Percentiles rank a stretch among this genome's conserved stretches.
Evolutionary conservation across 2,797 vertebrate genomes (phyloP).

Genomic region (Gymnopithys bicolor): DNA sequence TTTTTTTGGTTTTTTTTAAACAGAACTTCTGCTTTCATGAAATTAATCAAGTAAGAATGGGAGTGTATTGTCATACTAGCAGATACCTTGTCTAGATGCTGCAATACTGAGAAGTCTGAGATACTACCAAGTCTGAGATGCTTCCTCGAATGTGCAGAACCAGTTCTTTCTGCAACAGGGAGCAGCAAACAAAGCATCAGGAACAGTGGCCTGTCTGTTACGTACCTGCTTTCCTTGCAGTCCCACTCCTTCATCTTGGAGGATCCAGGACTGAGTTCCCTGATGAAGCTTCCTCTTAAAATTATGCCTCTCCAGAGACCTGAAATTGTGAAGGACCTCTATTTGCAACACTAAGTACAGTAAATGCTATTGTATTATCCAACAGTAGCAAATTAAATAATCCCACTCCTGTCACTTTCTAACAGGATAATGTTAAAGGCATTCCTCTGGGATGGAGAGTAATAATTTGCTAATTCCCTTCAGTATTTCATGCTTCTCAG

Average conservation of each 20-base stretch:
- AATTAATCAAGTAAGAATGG: not conserved
- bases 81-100: not conserved
- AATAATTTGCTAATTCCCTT: slow-evolving; percentile 43
- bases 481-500: slow-evolving; percentile 25
- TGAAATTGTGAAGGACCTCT: slow-evolving; percentile 6
- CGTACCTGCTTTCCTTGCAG: not conserved
- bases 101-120: no score
- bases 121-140: not conserved
- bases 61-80: not conserved
- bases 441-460: slow-evolving; percentile 39
- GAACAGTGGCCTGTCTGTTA: not conserved
- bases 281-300: slow-evolving; percentile 21
- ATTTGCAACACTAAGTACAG: slow-evolving; percentile 36
- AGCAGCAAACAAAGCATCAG: not conserved
- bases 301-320: slow-evolving; percentile 1
- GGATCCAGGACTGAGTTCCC: not conserved
- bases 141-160: not conserved
- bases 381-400: not conserved
- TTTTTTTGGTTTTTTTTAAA: not conserved
- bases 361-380: slow-evolving; percentile 47
- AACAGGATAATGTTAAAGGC: slow-evolving; percentile 52
- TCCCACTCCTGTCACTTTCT: slow-evolving; percentile 18
- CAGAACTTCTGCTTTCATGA: not conserved
- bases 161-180: not conserved
- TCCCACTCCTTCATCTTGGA: not conserved